Percentiles rank a stretch among this genome's conserved stretches.
These are phyloP conservation scores for Chydorus sphaericus DNA, from an alignment of 2,888 invertebrate species.

Conservation along the genomic window DNA sequence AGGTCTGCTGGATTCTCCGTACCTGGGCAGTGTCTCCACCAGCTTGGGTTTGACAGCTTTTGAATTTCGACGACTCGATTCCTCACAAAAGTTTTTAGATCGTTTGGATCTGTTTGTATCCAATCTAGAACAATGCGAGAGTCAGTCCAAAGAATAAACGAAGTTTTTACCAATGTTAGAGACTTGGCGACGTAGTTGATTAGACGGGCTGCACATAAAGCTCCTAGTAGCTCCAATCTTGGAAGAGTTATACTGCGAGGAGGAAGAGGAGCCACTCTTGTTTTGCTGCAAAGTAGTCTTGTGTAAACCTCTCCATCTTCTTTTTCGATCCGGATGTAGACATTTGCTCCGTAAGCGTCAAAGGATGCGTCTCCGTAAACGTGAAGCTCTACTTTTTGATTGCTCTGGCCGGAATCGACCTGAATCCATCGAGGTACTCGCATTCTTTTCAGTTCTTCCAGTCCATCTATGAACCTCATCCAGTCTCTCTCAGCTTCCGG, in stretches of 20 bases:
- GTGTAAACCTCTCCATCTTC: neutral
- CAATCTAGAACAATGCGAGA: neutral
- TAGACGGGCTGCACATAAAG: neutral
- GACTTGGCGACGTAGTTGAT: neutral
- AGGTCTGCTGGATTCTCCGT: neutral
- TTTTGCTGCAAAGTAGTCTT: neutral
- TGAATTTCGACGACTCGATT: neutral
- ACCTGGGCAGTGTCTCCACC: neutral
- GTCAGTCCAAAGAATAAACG: neutral
- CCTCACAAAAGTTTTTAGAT: neutral
- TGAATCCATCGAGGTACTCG: neutral
- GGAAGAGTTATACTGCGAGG: neutral
- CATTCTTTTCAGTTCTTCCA: neutral
- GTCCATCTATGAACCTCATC: neutral
- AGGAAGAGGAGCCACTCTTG: neutral
- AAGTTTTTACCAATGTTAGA: neutral
- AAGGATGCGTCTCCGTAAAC: neutral
- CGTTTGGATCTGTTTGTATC: neutral
- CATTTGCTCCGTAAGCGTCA: neutral
- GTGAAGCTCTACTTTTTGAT: neutral
- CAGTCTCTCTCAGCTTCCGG: neutral
- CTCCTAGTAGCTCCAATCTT: neutral
- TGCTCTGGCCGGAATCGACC: no score
- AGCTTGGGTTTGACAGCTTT: neutral
- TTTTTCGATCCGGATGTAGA: neutral